Conservation (phyloP, 1,140 invertebrate species). For the Aphelinus atriplicis region DNA sequence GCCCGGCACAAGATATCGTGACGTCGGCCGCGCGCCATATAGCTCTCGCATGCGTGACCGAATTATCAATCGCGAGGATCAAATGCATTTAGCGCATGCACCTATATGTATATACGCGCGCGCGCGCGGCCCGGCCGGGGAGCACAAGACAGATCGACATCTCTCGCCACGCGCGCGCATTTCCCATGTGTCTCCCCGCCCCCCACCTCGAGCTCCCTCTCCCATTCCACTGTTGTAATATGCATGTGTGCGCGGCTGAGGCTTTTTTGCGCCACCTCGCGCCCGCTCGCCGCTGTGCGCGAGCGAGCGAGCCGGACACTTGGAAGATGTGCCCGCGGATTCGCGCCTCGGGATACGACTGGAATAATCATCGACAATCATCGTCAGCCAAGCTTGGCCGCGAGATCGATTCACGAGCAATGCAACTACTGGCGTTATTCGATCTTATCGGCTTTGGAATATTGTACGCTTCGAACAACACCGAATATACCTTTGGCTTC, state of each 20-base stretch:
- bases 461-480: no score
- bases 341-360: not conserved
- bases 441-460: no score
- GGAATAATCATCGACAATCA: not conserved
- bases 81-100: conserved; percentile 56
- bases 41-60: conserved; percentile 47
- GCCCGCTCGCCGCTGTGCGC: no score
- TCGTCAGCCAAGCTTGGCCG: no score
- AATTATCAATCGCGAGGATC: conserved; percentile 59
- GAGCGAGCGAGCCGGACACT: not conserved
- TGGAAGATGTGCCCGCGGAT: no score
- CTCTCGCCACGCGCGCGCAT: conserved; percentile 16
- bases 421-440: no score
- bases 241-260: not conserved
- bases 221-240: conserved; percentile 13
- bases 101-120: not conserved
- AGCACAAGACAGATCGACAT: conserved; percentile 36
- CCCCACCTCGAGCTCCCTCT: no score
- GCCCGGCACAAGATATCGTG: conserved; percentile 30
- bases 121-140: no score
- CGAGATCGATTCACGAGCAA: no score
- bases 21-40: conserved; percentile 1
- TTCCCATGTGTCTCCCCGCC: conserved; percentile 6
- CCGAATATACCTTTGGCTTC: no score
- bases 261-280: not conserved